Evolutionary conservation across 2,888 invertebrate genomes (phyloP), one percentile per base, ranked within the genome.

Genomic region (Sturmia bella): DNA sequence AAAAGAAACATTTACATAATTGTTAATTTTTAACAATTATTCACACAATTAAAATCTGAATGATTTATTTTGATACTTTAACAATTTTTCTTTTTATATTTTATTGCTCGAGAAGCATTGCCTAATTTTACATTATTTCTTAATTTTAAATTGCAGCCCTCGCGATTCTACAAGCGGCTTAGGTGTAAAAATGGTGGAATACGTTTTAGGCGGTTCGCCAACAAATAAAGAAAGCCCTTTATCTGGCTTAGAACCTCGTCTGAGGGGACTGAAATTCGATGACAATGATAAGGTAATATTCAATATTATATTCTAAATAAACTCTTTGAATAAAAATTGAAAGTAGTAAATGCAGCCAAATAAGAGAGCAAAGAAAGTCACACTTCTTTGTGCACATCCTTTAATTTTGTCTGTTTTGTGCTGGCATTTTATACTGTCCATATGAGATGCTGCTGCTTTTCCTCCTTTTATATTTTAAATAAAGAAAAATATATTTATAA

Each of bases 101-200:
- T n/a, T n/a, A n/a, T n/a, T n/a, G n/a, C n/a, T n/a, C n/a, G n/a
- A n/a, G n/a, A n/a, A n/a, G n/a, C n/a, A n/a, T n/a, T n/a, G n/a
- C n/a, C n/a, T n/a, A n/a, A n/a, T n/a, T n/a, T n/a, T n/a, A n/a
- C n/a, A n/a, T n/a, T n/a, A 27, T 6, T 32, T 7, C 9, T 32
- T 32, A 9, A 32, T 6, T 32, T 32, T 63, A 80, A 41, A 94
- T 87, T 92, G 94, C 86, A 96, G 96, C 57, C 96, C 97, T 56
- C 93, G 97, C 84, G 96, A 98, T 91, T 96, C 98, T 85, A 96
- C 97, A 82, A 94, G 95, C 84, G 97, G 97, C 54, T 94, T 98
- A 85, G 98, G 97, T 85, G 97, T 98, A 86, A 98, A 98, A 93
- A 99, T 99, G 98, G 99, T 98, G 70, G 99, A 99, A 92, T 99